Percentiles rank a stretch among this genome's conserved stretches.
phyloP scores from a whole-genome alignment of 2,113 vertebrate genomes.

The Stegostoma tigrinum region DNA sequence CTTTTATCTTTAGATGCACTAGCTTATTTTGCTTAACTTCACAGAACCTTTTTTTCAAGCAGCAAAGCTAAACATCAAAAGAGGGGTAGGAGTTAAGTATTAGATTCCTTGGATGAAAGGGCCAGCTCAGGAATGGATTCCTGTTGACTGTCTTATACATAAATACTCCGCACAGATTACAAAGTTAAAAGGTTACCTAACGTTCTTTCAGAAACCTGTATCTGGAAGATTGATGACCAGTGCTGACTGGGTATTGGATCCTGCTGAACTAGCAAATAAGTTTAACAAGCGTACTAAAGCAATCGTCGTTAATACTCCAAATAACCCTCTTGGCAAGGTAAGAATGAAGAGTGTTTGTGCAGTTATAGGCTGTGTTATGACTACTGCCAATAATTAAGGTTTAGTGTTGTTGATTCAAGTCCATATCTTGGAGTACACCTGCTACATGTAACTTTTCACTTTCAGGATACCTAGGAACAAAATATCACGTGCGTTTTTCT shows the following conservation, averaged over 20 bases:
- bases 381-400: background rate
- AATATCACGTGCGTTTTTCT: background rate
- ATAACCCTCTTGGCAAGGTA: constrained; percentile 93
- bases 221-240: constrained; percentile 57
- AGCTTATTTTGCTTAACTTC: background rate
- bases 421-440: background rate
- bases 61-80: background rate
- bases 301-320: constrained; percentile 84
- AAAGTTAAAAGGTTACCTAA: background rate
- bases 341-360: constrained; percentile 19
- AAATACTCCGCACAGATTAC: background rate
- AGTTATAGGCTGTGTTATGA: background rate
- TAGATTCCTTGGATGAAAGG: background rate
- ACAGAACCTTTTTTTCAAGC: background rate
- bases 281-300: constrained; percentile 76
- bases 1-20: background rate
- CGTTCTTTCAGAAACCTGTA: constrained; percentile 52
- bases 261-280: constrained; percentile 74
- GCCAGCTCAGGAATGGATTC: background rate
- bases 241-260: constrained; percentile 74
- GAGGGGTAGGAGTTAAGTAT: background rate
- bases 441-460: background rate
- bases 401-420: background rate
- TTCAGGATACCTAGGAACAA: background rate
- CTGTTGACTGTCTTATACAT: background rate